Conservation (phyloP, 2,113 vertebrate species). For the human region DNA sequence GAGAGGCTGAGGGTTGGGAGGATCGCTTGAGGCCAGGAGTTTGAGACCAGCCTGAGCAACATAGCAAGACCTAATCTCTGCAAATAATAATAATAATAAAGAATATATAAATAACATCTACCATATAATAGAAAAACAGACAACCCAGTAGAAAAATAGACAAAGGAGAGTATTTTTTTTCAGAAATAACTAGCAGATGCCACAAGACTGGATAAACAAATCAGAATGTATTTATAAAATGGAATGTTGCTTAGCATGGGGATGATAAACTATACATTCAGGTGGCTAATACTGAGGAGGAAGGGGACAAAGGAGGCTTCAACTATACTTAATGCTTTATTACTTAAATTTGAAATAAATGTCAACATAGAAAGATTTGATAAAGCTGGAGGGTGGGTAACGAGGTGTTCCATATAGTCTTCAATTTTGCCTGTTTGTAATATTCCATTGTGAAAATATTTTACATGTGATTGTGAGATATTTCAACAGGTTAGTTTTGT, state of each 20-base stretch:
- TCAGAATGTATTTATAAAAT: constrained; percentile 17
- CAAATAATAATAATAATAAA: too few species aligned
- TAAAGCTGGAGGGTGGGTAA: background rate
- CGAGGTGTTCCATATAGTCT: background rate
- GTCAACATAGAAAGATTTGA: background rate
- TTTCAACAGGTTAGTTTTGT: background rate
- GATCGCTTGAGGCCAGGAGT: too few species aligned
- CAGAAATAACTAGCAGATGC: background rate
- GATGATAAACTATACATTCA: background rate
- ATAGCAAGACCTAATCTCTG: too few species aligned
- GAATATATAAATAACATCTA: background rate
- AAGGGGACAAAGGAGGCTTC: background rate
- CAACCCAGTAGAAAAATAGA: background rate
- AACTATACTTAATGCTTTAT: background rate
- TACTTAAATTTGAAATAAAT: background rate
- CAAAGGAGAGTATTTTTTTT: background rate
- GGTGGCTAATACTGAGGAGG: background rate
- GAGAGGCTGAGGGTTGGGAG: too few species aligned
- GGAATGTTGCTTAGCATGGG: background rate
- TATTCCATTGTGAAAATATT: background rate
- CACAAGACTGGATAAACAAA: background rate
- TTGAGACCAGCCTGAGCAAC: too few species aligned
- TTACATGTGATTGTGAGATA: background rate
- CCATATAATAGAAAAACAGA: background rate
- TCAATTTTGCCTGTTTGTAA: background rate